Conservation (phyloP, 2,888 invertebrate species). For the Drosophila phalerata region DNA sequence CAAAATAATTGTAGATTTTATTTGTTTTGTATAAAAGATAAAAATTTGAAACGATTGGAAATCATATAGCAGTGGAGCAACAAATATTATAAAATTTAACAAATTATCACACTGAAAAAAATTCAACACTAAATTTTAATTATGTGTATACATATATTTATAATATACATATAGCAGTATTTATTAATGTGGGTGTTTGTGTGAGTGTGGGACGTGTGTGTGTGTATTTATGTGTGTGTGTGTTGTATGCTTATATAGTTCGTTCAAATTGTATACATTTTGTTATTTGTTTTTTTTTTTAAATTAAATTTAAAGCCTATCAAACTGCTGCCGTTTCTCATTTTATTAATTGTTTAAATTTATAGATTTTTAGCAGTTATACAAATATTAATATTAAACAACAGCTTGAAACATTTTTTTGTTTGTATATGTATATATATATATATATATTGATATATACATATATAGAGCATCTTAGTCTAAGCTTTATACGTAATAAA, state of each 20-base stretch:
- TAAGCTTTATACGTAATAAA: slow-evolving; percentile 68
- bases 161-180: slow-evolving; percentile 37
- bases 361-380: slow-evolving; percentile 37
- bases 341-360: neutral
- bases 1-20: slow-evolving; percentile 2
- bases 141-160: slow-evolving; percentile 38
- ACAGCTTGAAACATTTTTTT: slow-evolving; percentile 62
- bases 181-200: slow-evolving; percentile 23
- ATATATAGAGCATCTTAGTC: slow-evolving; percentile 47
- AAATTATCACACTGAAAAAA: slow-evolving; percentile 82
- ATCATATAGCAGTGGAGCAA: slow-evolving; percentile 51
- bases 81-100: slow-evolving; percentile 72
- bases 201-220: slow-evolving; percentile 16
- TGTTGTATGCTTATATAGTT: slow-evolving; percentile 49
- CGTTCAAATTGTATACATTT: slow-evolving; percentile 69
- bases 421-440: slow-evolving; percentile 12
- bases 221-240: slow-evolving; percentile 35
- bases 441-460: slow-evolving; percentile 9
- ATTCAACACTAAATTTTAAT: slow-evolving; percentile 75
- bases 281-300: slow-evolving; percentile 41
- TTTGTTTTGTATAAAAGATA: slow-evolving; percentile 2
- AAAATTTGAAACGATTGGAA: slow-evolving; percentile 36
- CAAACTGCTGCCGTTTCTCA: slow-evolving; percentile 51
- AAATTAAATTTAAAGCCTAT: slow-evolving; percentile 65
- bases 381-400: slow-evolving; percentile 62